Base-by-base conservation (phyloP, 2,888 invertebrate species). In the Mylabris sibirica region DNA sequence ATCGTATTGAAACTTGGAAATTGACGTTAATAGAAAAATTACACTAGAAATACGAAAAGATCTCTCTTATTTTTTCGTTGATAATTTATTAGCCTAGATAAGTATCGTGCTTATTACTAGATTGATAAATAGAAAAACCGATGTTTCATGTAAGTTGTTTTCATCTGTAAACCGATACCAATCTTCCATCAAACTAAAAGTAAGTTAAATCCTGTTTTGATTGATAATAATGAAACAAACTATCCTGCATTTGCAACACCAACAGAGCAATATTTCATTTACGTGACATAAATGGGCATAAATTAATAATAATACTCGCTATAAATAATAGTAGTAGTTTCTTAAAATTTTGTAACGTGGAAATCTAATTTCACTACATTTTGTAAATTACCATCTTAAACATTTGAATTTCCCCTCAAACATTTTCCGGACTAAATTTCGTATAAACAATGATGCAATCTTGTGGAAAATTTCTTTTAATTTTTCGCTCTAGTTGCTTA, bases 1-100 rank as follows among this genome's bases (percentile, higher is more conserved):
- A 57, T 66, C 60, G 49, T 44, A 67, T 67, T 59, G 67, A 67
- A 62, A 59, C 38, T 63, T 20, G 44, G 57, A 59, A 41, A 41
- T 53, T n/a, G 41, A 41, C 26, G 34, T 49, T 41, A 63, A 63
- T 49, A 26, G 63, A 24, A 61, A 38, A 41, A 41, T 61, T 35
- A 20, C 12, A 57, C 24, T 12, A 57, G 61, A 61, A 24, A 61
- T 8, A 24, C 11, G 38, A 20, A 0, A 38, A 6, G 20, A 60
- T 30, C n/a, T 30, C 30, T 30, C 30, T n/a, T 30, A 35, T 41
- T 61, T 38, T 61, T 61, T 61, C 38, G 6, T 35, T 2, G 8
- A 30, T 34, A 38, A 35, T 41, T 60, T 49, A 20, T 49, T 20
- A 20, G 44, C 17, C 6, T 8, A n/a, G 12, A 44, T n/a, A 17